Conservation (phyloP, 53 echinoderm and acorn worm genomes). For the Apostichopus leukothele region DNA sequence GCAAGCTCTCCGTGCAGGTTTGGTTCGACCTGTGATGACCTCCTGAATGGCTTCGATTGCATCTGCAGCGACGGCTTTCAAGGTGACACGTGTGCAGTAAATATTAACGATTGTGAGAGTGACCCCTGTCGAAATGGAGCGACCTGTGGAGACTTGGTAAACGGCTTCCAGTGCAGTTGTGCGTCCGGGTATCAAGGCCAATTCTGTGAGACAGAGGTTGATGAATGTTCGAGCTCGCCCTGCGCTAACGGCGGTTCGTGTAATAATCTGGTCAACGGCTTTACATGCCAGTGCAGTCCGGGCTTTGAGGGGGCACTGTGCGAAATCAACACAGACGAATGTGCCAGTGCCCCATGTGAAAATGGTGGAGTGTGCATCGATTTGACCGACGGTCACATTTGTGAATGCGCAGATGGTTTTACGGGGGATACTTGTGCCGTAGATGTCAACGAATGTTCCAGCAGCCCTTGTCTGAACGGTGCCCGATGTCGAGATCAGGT, state of each 20-base stretch:
- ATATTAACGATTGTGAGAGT: slow-evolving; percentile 63
- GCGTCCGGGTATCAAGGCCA: slow-evolving; percentile 54
- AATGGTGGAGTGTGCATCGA: slow-evolving; percentile 68
- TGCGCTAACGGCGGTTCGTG: slow-evolving; percentile 57
- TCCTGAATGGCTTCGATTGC: slow-evolving; percentile 62
- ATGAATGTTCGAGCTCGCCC: slow-evolving; percentile 64
- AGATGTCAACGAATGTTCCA: slow-evolving; percentile 62
- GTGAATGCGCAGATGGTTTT: slow-evolving; percentile 62
- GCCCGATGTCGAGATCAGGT: slow-evolving; percentile 61
- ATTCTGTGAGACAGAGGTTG: slow-evolving; percentile 51
- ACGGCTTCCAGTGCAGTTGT: slow-evolving; percentile 59
- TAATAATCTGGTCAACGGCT: slow-evolving; percentile 54
- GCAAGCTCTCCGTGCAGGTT: slow-evolving; percentile 65
- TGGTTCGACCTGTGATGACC: slow-evolving; percentile 56
- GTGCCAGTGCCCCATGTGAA: slow-evolving; percentile 56
- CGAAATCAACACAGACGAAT: slow-evolving; percentile 57
- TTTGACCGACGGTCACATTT: slow-evolving; percentile 53
- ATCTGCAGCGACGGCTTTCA: slow-evolving; percentile 55
- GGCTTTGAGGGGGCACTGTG: slow-evolving; percentile 62
- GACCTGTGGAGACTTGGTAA: slow-evolving; percentile 51
- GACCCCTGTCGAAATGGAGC: slow-evolving; percentile 59
- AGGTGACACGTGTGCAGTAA: slow-evolving; percentile 56
- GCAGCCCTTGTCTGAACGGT: slow-evolving; percentile 59
- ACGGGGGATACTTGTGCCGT: slow-evolving; percentile 53
- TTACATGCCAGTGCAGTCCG: slow-evolving; percentile 50